Percentiles rank a stretch among this genome's conserved stretches.
phyloP scores from a whole-genome alignment of 2,113 vertebrate genomes.

The Geothlypis trichas region DNA sequence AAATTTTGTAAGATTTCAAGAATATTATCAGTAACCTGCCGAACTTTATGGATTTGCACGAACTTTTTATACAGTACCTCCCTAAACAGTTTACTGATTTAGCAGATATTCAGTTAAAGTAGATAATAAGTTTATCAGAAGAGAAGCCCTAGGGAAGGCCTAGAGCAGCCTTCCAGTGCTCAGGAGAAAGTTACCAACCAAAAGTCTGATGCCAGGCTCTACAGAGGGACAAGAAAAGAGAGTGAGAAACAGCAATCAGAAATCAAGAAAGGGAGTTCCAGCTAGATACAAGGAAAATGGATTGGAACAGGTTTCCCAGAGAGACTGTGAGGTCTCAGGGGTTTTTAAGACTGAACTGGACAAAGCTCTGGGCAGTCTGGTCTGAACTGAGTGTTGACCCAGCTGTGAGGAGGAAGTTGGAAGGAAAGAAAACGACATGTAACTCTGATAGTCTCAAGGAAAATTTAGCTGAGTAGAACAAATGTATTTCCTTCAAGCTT shows the following conservation, averaged over 20 bases:
- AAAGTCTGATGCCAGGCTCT: not conserved
- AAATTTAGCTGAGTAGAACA: not conserved
- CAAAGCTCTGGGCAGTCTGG: not conserved
- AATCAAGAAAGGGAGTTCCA: not conserved
- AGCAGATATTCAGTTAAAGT: not conserved
- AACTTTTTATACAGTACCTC: not conserved
- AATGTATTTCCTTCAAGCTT: not conserved
- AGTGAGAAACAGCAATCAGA: not conserved
- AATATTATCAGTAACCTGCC: not conserved
- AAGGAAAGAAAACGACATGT: not conserved
- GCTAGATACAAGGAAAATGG: not conserved
- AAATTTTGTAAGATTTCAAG: not conserved
- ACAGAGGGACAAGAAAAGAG: not conserved
- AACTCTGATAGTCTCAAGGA: not conserved
- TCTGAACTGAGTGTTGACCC: not conserved
- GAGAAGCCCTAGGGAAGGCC: not conserved
- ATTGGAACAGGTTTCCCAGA: not conserved
- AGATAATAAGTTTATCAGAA: not conserved
- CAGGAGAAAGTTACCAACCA: not conserved
- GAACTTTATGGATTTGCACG: not conserved
- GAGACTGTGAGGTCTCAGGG: not conserved
- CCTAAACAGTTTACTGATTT: not conserved
- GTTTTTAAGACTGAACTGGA: not conserved
- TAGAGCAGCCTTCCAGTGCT: not conserved
- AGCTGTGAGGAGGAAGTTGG: not conserved